A percentile compares a stretch with the other conserved stretches of the same genome.
Conservation (phyloP, 2,113 vertebrate genomes). For the Tachycineta bicolor region DNA sequence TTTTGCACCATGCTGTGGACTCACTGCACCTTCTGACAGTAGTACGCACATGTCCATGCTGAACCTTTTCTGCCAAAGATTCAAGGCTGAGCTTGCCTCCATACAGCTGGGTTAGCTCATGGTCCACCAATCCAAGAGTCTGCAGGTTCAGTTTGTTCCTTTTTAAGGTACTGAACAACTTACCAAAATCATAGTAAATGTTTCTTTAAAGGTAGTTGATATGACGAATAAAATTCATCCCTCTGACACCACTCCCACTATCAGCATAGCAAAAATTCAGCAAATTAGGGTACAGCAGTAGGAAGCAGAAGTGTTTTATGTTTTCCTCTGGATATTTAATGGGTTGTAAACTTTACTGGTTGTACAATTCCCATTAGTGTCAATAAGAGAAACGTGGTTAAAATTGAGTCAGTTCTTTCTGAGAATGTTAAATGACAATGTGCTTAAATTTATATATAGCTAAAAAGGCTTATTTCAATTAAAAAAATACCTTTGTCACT, state of each 20-base stretch:
- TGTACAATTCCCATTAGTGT: neutral
- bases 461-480: neutral
- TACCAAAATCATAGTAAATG: neutral
- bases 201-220: neutral
- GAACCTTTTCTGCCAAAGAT: neutral
- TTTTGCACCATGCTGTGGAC: accelerated
- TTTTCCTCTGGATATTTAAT: neutral
- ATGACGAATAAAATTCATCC: neutral
- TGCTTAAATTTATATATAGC: neutral
- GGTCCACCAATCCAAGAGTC: neutral
- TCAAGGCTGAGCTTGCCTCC: neutral
- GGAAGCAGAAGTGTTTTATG: neutral
- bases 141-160: neutral
- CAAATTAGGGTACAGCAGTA: neutral
- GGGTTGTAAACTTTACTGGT: neutral
- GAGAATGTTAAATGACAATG: neutral
- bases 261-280: neutral
- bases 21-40: neutral
- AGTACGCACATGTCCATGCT: accelerated
- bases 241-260: neutral
- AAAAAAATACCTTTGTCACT: neutral
- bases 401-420: neutral
- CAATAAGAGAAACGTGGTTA: neutral
- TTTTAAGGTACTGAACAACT: neutral
- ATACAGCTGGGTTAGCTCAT: neutral